Evolutionary conservation across 2,888 invertebrate species (phyloP).

Genomic region (Tinea trinotella): DNA sequence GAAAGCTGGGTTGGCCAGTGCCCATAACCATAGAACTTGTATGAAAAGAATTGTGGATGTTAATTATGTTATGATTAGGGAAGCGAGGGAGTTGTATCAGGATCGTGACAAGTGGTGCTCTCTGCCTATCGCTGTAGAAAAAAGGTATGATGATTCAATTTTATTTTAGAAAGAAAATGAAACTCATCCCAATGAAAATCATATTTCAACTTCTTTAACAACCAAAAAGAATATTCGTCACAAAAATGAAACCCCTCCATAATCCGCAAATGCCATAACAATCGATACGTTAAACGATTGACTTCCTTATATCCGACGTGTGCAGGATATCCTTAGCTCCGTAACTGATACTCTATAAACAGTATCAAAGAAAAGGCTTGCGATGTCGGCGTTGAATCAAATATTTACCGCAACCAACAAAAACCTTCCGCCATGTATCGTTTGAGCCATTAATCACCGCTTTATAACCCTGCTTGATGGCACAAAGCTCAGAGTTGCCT

Average conservation of each 20-base stretch:
- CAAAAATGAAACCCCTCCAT: not conserved
- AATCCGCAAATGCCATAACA: not conserved
- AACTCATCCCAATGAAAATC: too few relatives aligned
- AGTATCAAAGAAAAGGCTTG: conserved; percentile 53
- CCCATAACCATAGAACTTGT: too few relatives aligned
- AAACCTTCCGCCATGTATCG: conserved; percentile 57
- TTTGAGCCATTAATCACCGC: conserved; percentile 62
- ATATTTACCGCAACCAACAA: conserved; percentile 62
- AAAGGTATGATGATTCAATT: too few relatives aligned
- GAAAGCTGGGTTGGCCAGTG: too few relatives aligned
- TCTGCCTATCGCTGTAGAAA: too few relatives aligned
- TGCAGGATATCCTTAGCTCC: conserved; percentile 23
- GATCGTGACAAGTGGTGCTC: too few relatives aligned
- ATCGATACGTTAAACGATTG: not conserved
- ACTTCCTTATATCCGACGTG: not conserved
- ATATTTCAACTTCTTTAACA: too few relatives aligned
- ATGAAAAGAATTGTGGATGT: too few relatives aligned
- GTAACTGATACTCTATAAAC: conserved; percentile 27
- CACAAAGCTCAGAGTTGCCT: conserved; percentile 63
- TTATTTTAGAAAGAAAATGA: too few relatives aligned
- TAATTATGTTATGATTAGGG: too few relatives aligned
- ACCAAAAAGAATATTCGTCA: too few relatives aligned
- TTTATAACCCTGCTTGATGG: conserved; percentile 44
- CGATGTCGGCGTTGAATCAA: conserved; percentile 45
- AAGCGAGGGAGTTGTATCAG: too few relatives aligned